Evolutionary conservation across 53 echinoderm and acorn worm genomes (phyloP).

Genomic region (Stichopus horrens): DNA sequence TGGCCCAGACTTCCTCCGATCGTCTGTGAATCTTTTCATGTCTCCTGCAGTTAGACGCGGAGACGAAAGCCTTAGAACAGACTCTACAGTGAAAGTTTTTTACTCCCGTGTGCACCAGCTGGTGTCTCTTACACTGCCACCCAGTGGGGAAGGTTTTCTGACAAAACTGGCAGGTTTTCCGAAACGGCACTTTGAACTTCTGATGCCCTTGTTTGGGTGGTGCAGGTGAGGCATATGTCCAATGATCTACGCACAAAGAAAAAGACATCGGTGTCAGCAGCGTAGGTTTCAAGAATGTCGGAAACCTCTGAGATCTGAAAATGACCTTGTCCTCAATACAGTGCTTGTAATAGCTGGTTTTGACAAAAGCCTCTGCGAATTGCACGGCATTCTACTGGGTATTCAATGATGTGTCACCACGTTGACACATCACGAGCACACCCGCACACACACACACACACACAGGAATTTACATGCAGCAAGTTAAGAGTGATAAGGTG

Average conservation of each 20-base stretch:
- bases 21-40: constrained; percentile 30
- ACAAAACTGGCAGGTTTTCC: constrained; percentile 33
- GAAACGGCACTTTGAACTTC: background rate
- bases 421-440: no score
- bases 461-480: no score
- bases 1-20: background rate
- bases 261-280: constrained; percentile 3
- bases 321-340: no score
- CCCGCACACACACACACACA: no score
- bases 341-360: no score
- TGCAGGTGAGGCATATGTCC: background rate
- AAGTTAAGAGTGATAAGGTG: no score
- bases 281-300: no score
- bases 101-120: constrained; percentile 31
- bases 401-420: no score
- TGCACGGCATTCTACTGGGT: no score
- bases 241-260: constrained; percentile 32
- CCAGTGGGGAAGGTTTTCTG: constrained; percentile 40
- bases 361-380: no score
- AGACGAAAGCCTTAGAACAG: constrained; percentile 27
- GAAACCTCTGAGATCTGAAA: no score
- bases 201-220: background rate
- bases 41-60: background rate
- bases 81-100: constrained; percentile 5
- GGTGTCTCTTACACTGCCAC: constrained; percentile 40